Conservation (phyloP, 2,888 invertebrate genomes). For the Thysanoteuthis rhombus region DNA sequence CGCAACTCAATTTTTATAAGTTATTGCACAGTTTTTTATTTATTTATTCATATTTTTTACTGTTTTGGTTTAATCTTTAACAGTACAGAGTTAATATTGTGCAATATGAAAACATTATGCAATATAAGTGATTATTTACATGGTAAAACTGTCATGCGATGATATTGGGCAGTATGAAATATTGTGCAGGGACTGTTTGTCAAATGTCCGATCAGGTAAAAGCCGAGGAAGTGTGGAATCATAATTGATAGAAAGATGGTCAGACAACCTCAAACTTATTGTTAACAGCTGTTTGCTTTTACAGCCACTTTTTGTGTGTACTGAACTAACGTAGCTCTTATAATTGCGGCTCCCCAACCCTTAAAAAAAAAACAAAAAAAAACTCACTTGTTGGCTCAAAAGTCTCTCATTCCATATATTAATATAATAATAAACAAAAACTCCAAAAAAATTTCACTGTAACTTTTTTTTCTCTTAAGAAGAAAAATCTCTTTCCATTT, state of each 20-base stretch:
- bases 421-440: no score
- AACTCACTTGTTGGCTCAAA: background rate
- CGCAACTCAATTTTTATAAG: background rate
- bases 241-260: background rate
- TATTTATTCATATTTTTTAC: background rate
- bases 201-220: background rate
- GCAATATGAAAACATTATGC: background rate
- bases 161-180: background rate
- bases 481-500: background rate
- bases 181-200: background rate
- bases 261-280: background rate
- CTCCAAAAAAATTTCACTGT: no score
- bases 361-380: background rate
- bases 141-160: background rate
- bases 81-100: background rate
- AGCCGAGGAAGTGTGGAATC: background rate
- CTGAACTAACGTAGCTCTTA: background rate
- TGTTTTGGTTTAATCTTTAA: no score
- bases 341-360: background rate
- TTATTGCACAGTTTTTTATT: background rate
- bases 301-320: background rate
- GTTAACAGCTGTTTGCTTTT: background rate
- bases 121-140: background rate
- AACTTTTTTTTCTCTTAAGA: background rate
- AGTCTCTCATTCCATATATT: background rate